These are phyloP conservation scores for Hyla sarda DNA, from an alignment of 2,113 vertebrate genomes.

Conservation along the genomic window DNA sequence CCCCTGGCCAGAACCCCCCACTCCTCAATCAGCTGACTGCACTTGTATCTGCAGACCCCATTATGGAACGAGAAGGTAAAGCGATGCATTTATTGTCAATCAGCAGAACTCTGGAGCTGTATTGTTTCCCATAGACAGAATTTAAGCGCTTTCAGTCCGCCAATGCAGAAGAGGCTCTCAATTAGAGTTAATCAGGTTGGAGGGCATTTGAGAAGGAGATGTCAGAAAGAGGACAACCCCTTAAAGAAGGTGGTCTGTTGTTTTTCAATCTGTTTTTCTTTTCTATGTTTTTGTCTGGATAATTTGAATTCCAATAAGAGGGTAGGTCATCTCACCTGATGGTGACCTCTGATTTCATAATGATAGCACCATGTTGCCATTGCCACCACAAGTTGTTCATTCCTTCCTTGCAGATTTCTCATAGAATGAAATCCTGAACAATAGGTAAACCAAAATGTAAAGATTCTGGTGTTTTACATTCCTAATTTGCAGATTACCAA, in stretches of 20 bases:
- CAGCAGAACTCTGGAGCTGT: not conserved
- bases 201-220: conserved; percentile 1
- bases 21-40: not conserved
- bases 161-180: conserved; percentile 6
- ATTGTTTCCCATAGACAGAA: conserved; percentile 4
- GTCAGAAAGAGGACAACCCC: conserved; percentile 7
- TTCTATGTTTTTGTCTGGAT: not conserved
- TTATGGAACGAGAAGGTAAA: not conserved
- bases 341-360: conserved; percentile 6
- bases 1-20: not conserved
- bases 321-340: not conserved
- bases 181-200: conserved; percentile 24
- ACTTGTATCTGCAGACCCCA: not conserved
- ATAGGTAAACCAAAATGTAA: not conserved
- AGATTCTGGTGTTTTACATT: not conserved
- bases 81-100: not conserved
- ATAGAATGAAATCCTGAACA: not conserved
- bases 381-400: not conserved
- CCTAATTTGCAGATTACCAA: no score
- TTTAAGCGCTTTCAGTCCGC: not conserved
- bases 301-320: not conserved
- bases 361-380: not conserved
- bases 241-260: not conserved
- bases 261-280: not conserved
- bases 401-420: not conserved